Percentiles rank a stretch among this genome's conserved stretches.
Evolutionary conservation across 2,113 vertebrate species (phyloP).

Genomic region (Acrocephalus kingi): DNA sequence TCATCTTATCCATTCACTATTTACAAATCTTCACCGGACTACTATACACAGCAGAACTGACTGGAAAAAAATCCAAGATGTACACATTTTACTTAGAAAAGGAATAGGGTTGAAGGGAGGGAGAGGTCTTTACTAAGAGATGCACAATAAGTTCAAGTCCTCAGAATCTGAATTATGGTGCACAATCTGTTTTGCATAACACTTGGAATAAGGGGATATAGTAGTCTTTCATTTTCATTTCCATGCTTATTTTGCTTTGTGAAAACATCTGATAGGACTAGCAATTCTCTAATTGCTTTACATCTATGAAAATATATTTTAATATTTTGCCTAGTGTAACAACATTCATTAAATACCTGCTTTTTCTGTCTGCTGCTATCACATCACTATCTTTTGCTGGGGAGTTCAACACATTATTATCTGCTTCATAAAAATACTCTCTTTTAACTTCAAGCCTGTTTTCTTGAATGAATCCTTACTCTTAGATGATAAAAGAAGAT

Average conservation of each 20-base stretch:
- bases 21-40: background rate
- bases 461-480: background rate
- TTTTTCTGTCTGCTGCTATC: background rate
- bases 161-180: background rate
- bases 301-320: background rate
- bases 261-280: background rate
- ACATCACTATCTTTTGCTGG: background rate
- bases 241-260: background rate
- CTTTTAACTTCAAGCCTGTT: background rate
- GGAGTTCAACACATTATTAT: background rate
- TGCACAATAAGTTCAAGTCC: background rate
- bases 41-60: background rate
- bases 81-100: background rate
- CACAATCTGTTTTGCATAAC: background rate
- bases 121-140: background rate
- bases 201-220: background rate
- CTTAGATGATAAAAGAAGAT: background rate
- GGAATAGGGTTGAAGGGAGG: background rate
- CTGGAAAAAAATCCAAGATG: background rate
- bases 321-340: background rate
- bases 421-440: background rate
- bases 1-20: background rate
- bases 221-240: background rate
- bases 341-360: background rate
- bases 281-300: background rate